Conservation (phyloP, 2,888 invertebrate genomes). For the Perdita meconis region DNA sequence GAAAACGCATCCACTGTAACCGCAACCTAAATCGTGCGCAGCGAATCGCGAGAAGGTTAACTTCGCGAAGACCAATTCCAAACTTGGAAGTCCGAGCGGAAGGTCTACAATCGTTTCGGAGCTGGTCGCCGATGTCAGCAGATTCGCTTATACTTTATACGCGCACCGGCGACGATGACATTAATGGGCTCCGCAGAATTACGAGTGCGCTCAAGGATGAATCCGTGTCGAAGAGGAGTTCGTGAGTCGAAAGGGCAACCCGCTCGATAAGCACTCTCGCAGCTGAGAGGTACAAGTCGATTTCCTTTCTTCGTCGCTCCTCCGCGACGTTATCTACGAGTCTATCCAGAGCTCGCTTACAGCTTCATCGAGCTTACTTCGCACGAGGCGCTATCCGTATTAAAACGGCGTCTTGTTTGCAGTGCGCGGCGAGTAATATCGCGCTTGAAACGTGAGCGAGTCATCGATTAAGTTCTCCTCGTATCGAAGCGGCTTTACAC, state of each 20-base stretch:
- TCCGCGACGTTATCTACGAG: slow-evolving; percentile 58
- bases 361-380: slow-evolving; percentile 58
- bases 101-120: neutral
- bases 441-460: slow-evolving; percentile 15
- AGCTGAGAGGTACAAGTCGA: slow-evolving; percentile 18
- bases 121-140: slow-evolving; percentile 36
- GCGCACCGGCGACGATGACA: slow-evolving; percentile 34
- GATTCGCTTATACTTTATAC: slow-evolving; percentile 24
- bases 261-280: slow-evolving; percentile 48
- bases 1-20: no score
- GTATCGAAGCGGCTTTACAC: slow-evolving; percentile 27
- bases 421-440: slow-evolving; percentile 10
- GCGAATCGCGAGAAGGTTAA: neutral
- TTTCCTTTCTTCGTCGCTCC: slow-evolving; percentile 28
- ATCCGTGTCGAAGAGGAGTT: neutral
- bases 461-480: slow-evolving; percentile 31
- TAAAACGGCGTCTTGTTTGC: slow-evolving; percentile 20
- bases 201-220: slow-evolving; percentile 19
- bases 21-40: no score
- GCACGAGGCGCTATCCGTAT: slow-evolving; percentile 25
- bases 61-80: neutral
- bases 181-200: slow-evolving; percentile 51
- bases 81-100: neutral
- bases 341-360: slow-evolving; percentile 48
- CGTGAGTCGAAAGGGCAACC: slow-evolving; percentile 39